Percentiles rank a stretch among this genome's conserved stretches.
These are phyloP conservation scores for Zosterops borbonicus DNA, from an alignment of 2,113 vertebrate species.

Conservation along the genomic window DNA sequence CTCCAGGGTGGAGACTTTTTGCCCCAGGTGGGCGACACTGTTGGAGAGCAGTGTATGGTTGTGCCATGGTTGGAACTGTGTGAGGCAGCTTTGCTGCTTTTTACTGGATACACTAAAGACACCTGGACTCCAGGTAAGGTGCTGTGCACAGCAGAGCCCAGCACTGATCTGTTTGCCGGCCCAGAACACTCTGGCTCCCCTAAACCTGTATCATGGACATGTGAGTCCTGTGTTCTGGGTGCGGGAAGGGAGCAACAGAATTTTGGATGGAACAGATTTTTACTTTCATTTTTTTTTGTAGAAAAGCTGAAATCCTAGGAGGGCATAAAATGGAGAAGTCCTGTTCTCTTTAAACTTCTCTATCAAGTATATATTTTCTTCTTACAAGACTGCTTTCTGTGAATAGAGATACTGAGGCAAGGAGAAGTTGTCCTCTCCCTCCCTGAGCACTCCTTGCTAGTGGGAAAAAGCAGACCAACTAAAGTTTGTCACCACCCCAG, in stretches of 20 bases:
- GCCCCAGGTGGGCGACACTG: neutral
- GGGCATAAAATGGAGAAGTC: neutral
- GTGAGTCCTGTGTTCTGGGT: neutral
- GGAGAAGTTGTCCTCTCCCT: neutral
- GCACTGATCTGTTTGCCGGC: neutral
- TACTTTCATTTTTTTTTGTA: neutral
- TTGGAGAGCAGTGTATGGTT: neutral
- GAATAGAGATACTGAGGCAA: neutral
- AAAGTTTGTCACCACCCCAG: neutral
- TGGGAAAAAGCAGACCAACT: neutral
- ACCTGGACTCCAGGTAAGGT: neutral
- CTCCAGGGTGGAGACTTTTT: neutral
- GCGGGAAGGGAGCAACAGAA: neutral
- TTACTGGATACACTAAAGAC: neutral
- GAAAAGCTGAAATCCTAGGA: neutral
- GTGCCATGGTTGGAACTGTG: rapidly evolving
- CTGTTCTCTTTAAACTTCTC: neutral
- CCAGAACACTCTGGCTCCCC: neutral
- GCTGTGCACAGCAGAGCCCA: neutral
- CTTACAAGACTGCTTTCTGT: neutral
- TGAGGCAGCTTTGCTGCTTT: neutral
- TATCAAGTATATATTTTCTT: neutral
- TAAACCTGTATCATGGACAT: neutral
- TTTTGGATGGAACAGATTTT: neutral
- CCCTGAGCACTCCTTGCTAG: neutral